Conservation (phyloP, 2,797 vertebrate species). For the Leptodactylus fallax region DNA sequence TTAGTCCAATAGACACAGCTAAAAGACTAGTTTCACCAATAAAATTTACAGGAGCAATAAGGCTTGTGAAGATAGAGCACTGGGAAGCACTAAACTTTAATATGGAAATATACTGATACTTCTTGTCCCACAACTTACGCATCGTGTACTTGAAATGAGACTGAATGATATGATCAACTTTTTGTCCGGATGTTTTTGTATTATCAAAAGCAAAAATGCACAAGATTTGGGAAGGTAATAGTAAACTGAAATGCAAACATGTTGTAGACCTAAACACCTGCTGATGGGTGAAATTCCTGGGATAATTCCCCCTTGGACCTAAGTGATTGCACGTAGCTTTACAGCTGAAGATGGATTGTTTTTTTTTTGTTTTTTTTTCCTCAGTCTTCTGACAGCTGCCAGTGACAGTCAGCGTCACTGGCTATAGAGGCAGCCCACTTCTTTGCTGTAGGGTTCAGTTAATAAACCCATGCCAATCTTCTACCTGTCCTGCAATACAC, state of each 20-base stretch:
- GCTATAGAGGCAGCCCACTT: not conserved
- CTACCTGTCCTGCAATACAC: too few species aligned
- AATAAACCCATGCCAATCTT: too few species aligned
- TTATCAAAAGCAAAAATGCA: not conserved
- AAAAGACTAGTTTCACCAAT: constrained; percentile 4
- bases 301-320: too few species aligned
- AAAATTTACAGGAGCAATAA: constrained; percentile 42
- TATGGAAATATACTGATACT: not conserved
- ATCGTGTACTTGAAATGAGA: not conserved
- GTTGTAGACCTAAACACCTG: too few species aligned
- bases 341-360: too few species aligned
- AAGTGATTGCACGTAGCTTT: too few species aligned
- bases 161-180: not conserved
- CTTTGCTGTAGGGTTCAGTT: too few species aligned
- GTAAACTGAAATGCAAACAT: not conserved
- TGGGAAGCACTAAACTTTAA: not conserved
- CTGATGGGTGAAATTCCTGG: too few species aligned
- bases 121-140: not conserved
- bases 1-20: not conserved
- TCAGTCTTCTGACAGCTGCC: not conserved
- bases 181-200: not conserved
- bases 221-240: not conserved
- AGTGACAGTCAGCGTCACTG: not conserved
- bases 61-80: not conserved
- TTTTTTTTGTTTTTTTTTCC: not conserved